These are phyloP conservation scores for Epirrhoe tristata DNA, from an alignment of 2,888 invertebrate species.

Conservation along the genomic window DNA sequence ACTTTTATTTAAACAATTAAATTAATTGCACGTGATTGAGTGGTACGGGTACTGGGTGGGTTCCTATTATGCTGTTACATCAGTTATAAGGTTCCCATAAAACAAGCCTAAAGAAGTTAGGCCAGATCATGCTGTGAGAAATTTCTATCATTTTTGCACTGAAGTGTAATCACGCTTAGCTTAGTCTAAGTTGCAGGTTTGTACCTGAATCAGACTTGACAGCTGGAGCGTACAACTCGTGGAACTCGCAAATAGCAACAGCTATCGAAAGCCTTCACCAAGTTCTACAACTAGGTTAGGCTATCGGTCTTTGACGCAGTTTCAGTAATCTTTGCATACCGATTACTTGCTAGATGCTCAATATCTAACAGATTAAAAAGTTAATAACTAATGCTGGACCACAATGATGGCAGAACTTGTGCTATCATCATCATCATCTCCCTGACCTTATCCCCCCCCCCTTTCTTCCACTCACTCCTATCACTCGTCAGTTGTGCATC, in stretches of 20 bases:
- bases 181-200: constrained; percentile 32
- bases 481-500: no score
- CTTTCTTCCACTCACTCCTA: no score
- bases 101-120: background rate
- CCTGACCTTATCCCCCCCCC: no score
- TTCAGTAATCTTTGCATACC: constrained; percentile 11
- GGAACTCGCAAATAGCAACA: constrained; percentile 23
- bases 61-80: no score
- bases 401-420: no score
- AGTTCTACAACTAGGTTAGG: constrained; percentile 16
- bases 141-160: background rate
- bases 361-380: background rate
- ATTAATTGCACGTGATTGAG: no score
- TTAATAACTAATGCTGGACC: no score
- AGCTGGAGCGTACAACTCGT: constrained; percentile 15
- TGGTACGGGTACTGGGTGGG: no score
- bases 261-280: constrained; percentile 20
- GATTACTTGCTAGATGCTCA: background rate
- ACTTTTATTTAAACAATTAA: no score
- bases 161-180: constrained; percentile 33
- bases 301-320: constrained; percentile 16
- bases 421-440: no score
- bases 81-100: no score
- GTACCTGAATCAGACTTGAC: constrained; percentile 29
- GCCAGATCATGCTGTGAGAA: no score